phyloP scores from a whole-genome alignment of 2,888 invertebrate species.

The Nebria salina region DNA sequence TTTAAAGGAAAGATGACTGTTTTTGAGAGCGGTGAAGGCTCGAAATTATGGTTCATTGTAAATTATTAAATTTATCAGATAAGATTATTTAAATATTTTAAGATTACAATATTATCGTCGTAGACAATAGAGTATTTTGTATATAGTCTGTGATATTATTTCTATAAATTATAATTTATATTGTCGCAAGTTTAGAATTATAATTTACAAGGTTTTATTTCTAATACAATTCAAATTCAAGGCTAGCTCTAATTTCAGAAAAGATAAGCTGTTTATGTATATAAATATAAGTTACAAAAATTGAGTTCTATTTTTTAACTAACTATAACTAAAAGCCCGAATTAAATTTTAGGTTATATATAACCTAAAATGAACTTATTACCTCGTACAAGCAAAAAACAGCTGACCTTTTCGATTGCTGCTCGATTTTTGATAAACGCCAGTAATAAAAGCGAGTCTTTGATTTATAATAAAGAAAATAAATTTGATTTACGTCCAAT shows the following conservation, averaged over 20 bases:
- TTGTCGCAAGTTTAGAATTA: neutral
- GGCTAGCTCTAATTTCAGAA: too few species aligned
- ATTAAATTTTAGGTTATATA: too few species aligned
- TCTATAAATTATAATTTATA: neutral
- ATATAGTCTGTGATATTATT: slow-evolving; percentile 9
- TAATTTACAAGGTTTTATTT: too few species aligned
- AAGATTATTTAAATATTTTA: neutral
- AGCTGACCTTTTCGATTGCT: too few species aligned
- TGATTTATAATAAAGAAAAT: slow-evolving; percentile 29
- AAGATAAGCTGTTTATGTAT: too few species aligned
- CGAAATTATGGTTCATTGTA: neutral
- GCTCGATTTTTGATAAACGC: neutral
- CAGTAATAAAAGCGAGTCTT: slow-evolving; percentile 15
- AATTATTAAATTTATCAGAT: neutral
- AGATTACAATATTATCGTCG: neutral
- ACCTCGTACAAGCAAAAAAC: too few species aligned
- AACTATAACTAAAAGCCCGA: too few species aligned
- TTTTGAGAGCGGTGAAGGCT: neutral
- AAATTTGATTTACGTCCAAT: slow-evolving; percentile 19
- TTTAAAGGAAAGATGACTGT: slow-evolving; percentile 15
- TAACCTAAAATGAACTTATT: too few species aligned
- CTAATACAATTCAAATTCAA: too few species aligned
- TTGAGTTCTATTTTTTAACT: too few species aligned
- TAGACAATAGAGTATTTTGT: slow-evolving; percentile 7
- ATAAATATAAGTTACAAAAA: too few species aligned